Evolutionary conservation across 2,797 vertebrate genomes (phyloP).

Genomic region (Podarcis lilfordi): DNA sequence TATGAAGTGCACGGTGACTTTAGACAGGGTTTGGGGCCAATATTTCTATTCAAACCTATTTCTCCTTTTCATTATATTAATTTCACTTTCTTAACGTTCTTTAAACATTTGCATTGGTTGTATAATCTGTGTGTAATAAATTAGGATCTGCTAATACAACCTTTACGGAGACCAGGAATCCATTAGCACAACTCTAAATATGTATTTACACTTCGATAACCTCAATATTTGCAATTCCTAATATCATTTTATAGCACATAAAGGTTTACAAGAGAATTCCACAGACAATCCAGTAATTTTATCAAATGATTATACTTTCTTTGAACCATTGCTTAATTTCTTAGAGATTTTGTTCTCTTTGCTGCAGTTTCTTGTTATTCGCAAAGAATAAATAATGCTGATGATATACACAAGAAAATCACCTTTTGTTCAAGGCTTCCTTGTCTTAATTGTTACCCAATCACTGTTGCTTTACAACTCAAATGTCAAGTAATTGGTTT

Average conservation of each 20-base stretch:
- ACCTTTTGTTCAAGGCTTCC: constrained; percentile 24
- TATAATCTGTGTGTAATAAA: neutral
- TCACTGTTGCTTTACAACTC: constrained; percentile 30
- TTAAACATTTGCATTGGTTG: constrained; percentile 12
- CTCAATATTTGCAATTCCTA: constrained; percentile 5
- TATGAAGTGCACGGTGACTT: neutral
- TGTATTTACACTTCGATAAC: constrained; percentile 16
- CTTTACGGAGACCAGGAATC: constrained; percentile 15
- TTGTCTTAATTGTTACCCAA: constrained; percentile 27
- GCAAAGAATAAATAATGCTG: constrained; percentile 24
- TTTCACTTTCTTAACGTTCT: neutral
- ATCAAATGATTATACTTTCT: neutral
- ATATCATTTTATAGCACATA: neutral
- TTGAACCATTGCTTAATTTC: constrained; percentile 1
- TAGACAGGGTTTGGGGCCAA: neutral
- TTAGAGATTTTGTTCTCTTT: constrained; percentile 19
- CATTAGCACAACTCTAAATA: constrained; percentile 25
- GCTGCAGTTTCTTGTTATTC: constrained; percentile 14
- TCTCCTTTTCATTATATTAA: constrained; percentile 1
- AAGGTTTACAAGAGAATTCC: neutral
- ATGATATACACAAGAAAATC: neutral
- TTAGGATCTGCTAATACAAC: neutral
- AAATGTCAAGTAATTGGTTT: constrained; percentile 36
- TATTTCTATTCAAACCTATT: constrained; percentile 16
- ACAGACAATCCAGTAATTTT: constrained; percentile 8